Conservation (phyloP, 2,888 invertebrate genomes). For the Ganaspis brasiliensis region DNA sequence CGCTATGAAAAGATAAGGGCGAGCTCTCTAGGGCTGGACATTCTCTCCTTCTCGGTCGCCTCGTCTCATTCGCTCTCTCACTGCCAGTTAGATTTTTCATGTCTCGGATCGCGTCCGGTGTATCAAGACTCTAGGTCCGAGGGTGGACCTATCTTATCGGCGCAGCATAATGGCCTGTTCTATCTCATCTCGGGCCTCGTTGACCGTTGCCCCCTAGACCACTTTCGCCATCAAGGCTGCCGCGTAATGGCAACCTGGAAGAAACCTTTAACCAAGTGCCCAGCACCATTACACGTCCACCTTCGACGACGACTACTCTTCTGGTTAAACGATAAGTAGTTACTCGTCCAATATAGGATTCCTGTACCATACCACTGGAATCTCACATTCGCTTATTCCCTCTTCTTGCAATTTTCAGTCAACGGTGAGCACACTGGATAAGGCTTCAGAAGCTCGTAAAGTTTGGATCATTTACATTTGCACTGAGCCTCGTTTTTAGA, state of each 20-base stretch:
- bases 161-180: slow-evolving; percentile 77
- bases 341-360: not conserved
- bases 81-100: slow-evolving; percentile 79
- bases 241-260: slow-evolving; percentile 70
- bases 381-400: slow-evolving; percentile 2
- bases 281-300: slow-evolving; percentile 31
- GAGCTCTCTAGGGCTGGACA: slow-evolving; percentile 69
- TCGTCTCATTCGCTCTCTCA: slow-evolving; percentile 61
- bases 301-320: slow-evolving; percentile 21
- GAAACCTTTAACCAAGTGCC: slow-evolving; percentile 45
- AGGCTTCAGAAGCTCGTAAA: slow-evolving; percentile 2
- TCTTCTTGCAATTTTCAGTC: slow-evolving; percentile 19
- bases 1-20: slow-evolving; percentile 78
- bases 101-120: slow-evolving; percentile 77
- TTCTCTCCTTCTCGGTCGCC: slow-evolving; percentile 53
- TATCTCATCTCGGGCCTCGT: slow-evolving; percentile 78
- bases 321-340: slow-evolving; percentile 34
- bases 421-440: not conserved
- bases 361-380: not conserved
- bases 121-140: slow-evolving; percentile 72
- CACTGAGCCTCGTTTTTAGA: slow-evolving; percentile 1
- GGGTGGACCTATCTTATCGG: slow-evolving; percentile 78
- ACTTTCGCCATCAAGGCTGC: slow-evolving; percentile 71
- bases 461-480: slow-evolving; percentile 20
- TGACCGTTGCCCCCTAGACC: slow-evolving; percentile 75